A percentile compares a stretch with the other conserved stretches of the same genome.
These are phyloP conservation scores for Cephalopachus bancanus DNA, from an alignment of 2,797 vertebrate species.

Conservation along the genomic window DNA sequence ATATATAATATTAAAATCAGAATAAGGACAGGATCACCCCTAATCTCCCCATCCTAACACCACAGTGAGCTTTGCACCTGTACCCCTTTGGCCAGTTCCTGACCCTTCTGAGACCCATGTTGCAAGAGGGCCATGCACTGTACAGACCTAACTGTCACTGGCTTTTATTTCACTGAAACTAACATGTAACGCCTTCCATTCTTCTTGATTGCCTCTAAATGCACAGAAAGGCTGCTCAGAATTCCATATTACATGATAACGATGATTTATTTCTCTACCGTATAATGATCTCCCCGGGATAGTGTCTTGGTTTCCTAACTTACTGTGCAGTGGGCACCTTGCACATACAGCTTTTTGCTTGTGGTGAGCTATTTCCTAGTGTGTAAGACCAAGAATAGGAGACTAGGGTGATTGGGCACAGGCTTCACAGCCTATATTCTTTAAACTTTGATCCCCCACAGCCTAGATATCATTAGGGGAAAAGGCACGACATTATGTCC, in stretches of 20 bases:
- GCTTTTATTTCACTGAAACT: not conserved
- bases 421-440: not conserved
- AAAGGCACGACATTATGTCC: too few species aligned
- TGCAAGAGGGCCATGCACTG: not conserved
- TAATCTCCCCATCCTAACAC: not conserved
- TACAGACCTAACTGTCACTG: too few species aligned
- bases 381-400: not conserved
- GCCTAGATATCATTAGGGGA: not conserved
- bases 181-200: not conserved
- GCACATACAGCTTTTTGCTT: not conserved
- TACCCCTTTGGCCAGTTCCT: not conserved
- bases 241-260: not conserved
- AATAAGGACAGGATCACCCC: not conserved
- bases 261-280: not conserved
- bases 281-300: not conserved
- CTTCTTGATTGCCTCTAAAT: not conserved
- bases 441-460: not conserved
- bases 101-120: not conserved
- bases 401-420: not conserved
- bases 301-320: not conserved
- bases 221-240: not conserved
- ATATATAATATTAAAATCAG: not conserved
- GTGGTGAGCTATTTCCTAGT: not conserved
- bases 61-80: rapidly evolving
- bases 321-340: not conserved